These are phyloP conservation scores for Blastobasis adustella DNA, from an alignment of 2,888 invertebrate genomes.

Conservation along the genomic window DNA sequence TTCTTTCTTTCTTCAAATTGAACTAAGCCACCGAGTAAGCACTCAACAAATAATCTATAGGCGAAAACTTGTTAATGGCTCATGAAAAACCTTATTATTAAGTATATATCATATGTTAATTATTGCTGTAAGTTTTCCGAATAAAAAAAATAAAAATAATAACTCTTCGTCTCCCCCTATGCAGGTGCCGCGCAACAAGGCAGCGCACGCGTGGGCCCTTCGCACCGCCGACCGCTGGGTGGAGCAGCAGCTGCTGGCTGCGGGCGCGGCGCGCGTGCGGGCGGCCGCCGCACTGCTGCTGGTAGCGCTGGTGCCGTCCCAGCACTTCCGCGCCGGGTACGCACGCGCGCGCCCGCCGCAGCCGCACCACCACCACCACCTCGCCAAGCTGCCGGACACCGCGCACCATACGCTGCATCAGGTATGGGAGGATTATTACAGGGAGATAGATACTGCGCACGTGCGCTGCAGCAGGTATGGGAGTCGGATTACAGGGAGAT, in stretches of 20 bases:
- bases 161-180: too few species aligned
- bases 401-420: conserved; percentile 74
- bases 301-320: conserved; percentile 92
- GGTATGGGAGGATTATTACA: conserved; percentile 21
- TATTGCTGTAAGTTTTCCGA: too few species aligned
- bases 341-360: conserved; percentile 60
- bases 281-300: conserved; percentile 90
- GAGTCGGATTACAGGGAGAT: too few species aligned
- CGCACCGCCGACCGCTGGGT: conserved; percentile 94
- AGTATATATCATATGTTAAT: too few species aligned
- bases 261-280: conserved; percentile 89
- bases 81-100: too few species aligned
- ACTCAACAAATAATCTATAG: too few species aligned
- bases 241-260: conserved; percentile 90
- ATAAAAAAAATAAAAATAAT: too few species aligned
- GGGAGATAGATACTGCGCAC: too few species aligned
- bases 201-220: conserved; percentile 94
- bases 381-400: conserved; percentile 56
- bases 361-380: conserved; percentile 40
- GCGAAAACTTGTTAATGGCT: too few species aligned
- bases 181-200: conserved; percentile 88
- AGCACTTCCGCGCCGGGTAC: conserved; percentile 88
- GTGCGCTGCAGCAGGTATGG: too few species aligned
- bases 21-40: too few species aligned
- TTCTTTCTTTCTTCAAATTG: too few species aligned